Evolutionary conservation across 2,888 invertebrate genomes (phyloP).

Genomic region (Resseliella maxima): DNA sequence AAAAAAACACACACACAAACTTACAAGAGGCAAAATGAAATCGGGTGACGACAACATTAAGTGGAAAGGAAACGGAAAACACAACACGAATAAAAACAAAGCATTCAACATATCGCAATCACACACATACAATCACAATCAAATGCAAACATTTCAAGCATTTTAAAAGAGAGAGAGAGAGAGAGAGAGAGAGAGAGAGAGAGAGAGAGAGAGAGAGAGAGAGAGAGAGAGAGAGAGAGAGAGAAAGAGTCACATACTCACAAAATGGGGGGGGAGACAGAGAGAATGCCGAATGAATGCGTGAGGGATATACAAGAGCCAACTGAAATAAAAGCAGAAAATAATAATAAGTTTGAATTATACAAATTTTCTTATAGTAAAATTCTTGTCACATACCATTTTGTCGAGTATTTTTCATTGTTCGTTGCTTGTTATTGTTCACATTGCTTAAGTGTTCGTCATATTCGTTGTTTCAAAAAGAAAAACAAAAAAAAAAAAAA

Average conservation of each 20-base stretch:
- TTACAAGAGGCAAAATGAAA: slow-evolving; percentile 28
- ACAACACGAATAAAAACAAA: slow-evolving; percentile 33
- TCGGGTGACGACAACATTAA: slow-evolving; percentile 53
- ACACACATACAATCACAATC: not conserved
- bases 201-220: not conserved
- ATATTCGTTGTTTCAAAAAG: not conserved
- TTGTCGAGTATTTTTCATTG: slow-evolving; percentile 45
- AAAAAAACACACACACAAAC: not conserved
- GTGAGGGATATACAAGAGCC: not conserved
- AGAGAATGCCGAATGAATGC: slow-evolving; percentile 5
- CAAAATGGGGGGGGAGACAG: not conserved
- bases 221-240: not conserved
- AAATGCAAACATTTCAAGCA: slow-evolving; percentile 14
- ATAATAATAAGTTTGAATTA: slow-evolving; percentile 56
- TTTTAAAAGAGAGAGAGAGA: not conserved
- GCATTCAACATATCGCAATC: slow-evolving; percentile 49
- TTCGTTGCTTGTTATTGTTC: slow-evolving; percentile 33
- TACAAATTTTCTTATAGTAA: slow-evolving; percentile 56
- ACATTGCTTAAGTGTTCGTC: not conserved
- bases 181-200: not conserved
- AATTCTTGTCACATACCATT: slow-evolving; percentile 56
- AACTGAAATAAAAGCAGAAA: not conserved
- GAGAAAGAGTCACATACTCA: not conserved
- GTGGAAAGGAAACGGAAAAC: slow-evolving; percentile 53
- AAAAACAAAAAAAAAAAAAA: not conserved